Evolutionary conservation across 2,113 vertebrate species (phyloP).

Genomic region (Perca fluviatilis): DNA sequence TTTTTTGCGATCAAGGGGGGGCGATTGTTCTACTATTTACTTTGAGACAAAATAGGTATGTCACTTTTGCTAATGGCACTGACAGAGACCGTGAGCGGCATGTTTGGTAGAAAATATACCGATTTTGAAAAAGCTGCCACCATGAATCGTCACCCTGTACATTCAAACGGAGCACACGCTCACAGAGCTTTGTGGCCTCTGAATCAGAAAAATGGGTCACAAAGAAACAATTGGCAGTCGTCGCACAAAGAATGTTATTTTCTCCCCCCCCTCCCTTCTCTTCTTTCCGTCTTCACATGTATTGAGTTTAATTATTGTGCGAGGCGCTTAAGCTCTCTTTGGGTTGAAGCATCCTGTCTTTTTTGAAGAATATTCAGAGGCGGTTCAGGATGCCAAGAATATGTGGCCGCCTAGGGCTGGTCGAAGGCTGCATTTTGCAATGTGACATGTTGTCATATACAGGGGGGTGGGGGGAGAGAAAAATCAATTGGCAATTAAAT

Average conservation of each 20-base stretch:
- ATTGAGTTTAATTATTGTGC: constrained; percentile 79
- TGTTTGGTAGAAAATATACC: constrained; percentile 33
- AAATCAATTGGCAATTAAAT: constrained; percentile 99
- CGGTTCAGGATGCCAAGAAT: constrained; percentile 89
- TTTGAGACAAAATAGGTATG: constrained; percentile 71
- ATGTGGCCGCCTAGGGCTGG: constrained; percentile 90
- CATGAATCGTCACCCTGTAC: constrained; percentile 19
- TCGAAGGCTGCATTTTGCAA: constrained; percentile 92
- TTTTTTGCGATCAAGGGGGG: constrained; percentile 1
- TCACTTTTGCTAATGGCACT: constrained; percentile 70
- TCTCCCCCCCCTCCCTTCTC: background rate
- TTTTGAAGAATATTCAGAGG: constrained; percentile 73
- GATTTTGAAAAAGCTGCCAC: constrained; percentile 30
- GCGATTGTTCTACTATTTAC: constrained; percentile 60
- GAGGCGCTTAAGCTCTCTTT: constrained; percentile 70
- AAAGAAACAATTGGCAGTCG: constrained; percentile 69
- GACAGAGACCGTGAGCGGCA: constrained; percentile 56
- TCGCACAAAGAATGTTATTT: constrained; percentile 55
- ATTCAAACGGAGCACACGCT: constrained; percentile 30
- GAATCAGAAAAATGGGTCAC: constrained; percentile 74
- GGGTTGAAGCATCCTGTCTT: constrained; percentile 63
- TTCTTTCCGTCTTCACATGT: constrained; percentile 53
- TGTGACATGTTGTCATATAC: constrained; percentile 99
- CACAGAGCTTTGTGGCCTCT: constrained; percentile 51
- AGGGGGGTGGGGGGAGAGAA: constrained; percentile 55